Percentiles rank a stretch among this genome's conserved stretches.
Conservation (phyloP, 2,888 invertebrate genomes). For the Amphiduros pacificus region DNA sequence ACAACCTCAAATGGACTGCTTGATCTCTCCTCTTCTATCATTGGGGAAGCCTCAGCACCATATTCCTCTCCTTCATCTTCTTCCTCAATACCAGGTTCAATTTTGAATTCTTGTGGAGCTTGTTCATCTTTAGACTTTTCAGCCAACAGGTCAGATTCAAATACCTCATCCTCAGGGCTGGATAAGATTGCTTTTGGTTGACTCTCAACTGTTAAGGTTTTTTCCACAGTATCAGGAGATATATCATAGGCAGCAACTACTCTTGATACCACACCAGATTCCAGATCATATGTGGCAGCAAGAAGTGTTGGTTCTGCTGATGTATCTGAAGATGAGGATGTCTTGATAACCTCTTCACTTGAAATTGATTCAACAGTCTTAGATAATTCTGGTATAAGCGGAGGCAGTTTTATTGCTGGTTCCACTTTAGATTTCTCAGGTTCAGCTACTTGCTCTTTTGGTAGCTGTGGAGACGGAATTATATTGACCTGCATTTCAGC, state of each 20-base stretch:
- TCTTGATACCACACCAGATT: slow-evolving; percentile 60
- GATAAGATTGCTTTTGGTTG: slow-evolving; percentile 51
- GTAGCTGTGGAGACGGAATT: slow-evolving; percentile 25
- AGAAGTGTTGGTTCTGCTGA: slow-evolving; percentile 83
- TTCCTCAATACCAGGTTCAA: slow-evolving; percentile 30
- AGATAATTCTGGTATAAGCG: background rate
- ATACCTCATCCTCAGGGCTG: slow-evolving; percentile 60
- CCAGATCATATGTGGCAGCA: slow-evolving; percentile 81
- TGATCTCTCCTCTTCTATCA: slow-evolving; percentile 18
- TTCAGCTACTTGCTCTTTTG: background rate
- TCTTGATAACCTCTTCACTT: slow-evolving; percentile 49
- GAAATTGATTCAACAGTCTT: slow-evolving; percentile 32
- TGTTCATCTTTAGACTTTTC: slow-evolving; percentile 29
- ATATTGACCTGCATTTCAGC: slow-evolving; percentile 38
- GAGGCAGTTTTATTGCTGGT: background rate
- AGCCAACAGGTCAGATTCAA: slow-evolving; percentile 55
- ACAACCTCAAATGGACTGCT: slow-evolving; percentile 53
- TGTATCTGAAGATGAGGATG: slow-evolving; percentile 73
- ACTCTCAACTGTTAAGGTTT: slow-evolving; percentile 65
- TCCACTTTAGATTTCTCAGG: background rate
- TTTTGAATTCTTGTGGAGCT: slow-evolving; percentile 32
- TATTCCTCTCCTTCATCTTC: slow-evolving; percentile 34
- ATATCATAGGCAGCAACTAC: slow-evolving; percentile 56
- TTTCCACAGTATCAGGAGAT: slow-evolving; percentile 55
- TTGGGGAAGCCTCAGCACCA: slow-evolving; percentile 33